Conservation (phyloP, 2,113 vertebrate species). For the Puffinus mauretanicus region DNA sequence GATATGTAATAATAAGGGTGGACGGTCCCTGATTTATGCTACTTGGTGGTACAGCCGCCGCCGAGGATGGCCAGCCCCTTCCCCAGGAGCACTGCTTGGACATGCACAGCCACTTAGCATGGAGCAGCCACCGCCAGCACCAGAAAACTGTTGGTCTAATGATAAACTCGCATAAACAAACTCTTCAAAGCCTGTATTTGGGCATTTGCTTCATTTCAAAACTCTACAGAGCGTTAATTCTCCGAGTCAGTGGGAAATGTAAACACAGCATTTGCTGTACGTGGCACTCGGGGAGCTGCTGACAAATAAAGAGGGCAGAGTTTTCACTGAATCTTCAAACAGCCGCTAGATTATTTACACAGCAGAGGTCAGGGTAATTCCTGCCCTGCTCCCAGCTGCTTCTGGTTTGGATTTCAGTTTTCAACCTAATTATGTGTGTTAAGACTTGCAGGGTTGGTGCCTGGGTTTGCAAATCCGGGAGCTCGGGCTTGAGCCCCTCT, state of each 20-base stretch:
- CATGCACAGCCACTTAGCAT: background rate
- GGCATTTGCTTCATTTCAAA: background rate
- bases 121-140: background rate
- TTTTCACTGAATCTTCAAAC: background rate
- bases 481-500: background rate
- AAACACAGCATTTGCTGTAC: background rate
- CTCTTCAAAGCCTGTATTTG: background rate
- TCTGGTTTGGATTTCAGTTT: background rate
- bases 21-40: background rate
- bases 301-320: background rate
- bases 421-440: rapidly evolving
- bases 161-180: background rate
- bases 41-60: background rate
- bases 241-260: background rate
- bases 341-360: background rate
- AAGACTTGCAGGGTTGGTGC: background rate
- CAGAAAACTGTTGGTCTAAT: background rate
- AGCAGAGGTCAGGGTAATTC: background rate
- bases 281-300: rapidly evolving
- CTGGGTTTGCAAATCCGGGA: background rate
- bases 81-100: background rate
- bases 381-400: background rate
- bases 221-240: background rate
- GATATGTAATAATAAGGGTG: background rate
- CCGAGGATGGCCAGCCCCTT: background rate